A percentile compares a stretch with the other conserved stretches of the same genome.
phyloP scores from a whole-genome alignment of 2,797 vertebrate genomes.

The Ctenopoma multispine region DNA sequence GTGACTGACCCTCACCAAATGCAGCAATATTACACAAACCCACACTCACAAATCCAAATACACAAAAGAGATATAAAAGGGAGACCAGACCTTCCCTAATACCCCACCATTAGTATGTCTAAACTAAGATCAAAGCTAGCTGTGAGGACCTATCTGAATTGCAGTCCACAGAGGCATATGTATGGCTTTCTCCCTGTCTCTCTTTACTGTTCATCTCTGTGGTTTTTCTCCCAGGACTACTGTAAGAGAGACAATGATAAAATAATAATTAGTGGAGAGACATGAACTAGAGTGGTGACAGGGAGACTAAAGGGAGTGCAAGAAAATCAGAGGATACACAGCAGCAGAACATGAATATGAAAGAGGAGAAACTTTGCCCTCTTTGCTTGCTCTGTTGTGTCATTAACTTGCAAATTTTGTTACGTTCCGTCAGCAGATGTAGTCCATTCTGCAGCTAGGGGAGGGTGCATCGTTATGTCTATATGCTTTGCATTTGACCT shows the following conservation, averaged over 20 bases:
- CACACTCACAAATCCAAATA: conserved; percentile 44
- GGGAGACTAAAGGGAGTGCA: conserved; percentile 41
- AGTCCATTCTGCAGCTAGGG: conserved; percentile 66
- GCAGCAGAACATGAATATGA: conserved; percentile 81
- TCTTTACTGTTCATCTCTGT: conserved; percentile 46
- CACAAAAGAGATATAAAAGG: conserved; percentile 51
- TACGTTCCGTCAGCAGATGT: conserved; percentile 68
- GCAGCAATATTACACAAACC: conserved; percentile 34
- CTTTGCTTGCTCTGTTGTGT: conserved; percentile 74
- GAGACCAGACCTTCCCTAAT: conserved; percentile 50
- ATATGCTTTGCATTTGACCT: conserved; percentile 67
- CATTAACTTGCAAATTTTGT: conserved; percentile 84
- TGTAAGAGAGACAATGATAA: conserved; percentile 54
- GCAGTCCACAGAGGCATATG: conserved; percentile 44
- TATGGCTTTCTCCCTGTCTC: conserved; percentile 41
- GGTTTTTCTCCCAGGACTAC: conserved; percentile 42
- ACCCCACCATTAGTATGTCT: conserved; percentile 63
- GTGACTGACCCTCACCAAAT: conserved; percentile 49
- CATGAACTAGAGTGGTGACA: conserved; percentile 46
- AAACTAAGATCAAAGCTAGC: conserved; percentile 75
- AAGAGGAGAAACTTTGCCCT: conserved; percentile 77
- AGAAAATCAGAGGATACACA: conserved; percentile 31
- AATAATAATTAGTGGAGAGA: conserved; percentile 61
- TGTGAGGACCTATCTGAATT: conserved; percentile 47
- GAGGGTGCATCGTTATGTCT: conserved; percentile 57